Conservation (phyloP, 2,888 invertebrate genomes). For the Seira ritae region DNA sequence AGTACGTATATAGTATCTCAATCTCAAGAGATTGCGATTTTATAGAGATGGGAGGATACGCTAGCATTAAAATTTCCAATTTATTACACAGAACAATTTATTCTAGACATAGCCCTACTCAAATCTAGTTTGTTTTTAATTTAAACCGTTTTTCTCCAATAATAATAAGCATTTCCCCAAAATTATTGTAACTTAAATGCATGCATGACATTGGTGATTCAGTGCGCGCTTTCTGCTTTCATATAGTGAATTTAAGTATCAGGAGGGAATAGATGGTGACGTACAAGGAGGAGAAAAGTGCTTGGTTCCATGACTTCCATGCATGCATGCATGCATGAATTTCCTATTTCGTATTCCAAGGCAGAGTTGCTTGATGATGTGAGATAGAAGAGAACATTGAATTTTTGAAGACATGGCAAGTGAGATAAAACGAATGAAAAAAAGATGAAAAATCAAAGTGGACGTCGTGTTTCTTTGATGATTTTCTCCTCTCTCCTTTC, state of each 20-base stretch:
- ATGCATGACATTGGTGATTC: background rate
- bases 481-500: conserved; percentile 22
- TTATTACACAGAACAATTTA: background rate
- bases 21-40: background rate
- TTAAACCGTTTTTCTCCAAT: background rate
- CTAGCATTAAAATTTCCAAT: background rate
- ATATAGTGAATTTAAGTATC: background rate
- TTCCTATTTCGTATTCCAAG: conserved; percentile 11
- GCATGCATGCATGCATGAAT: background rate
- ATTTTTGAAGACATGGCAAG: conserved; percentile 19
- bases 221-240: background rate
- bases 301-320: background rate
- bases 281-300: background rate
- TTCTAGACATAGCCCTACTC: background rate
- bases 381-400: conserved; percentile 7
- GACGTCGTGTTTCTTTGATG: conserved; percentile 51
- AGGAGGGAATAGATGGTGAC: background rate
- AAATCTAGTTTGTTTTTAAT: conserved; percentile 4
- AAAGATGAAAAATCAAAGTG: conserved; percentile 52
- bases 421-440: conserved; percentile 23
- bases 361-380: background rate
- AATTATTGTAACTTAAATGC: background rate
- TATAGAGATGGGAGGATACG: background rate
- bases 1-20: background rate
- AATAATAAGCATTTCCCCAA: background rate